These are phyloP conservation scores for Aethes cnicana DNA, from an alignment of 2,888 invertebrate genomes.

Conservation along the genomic window DNA sequence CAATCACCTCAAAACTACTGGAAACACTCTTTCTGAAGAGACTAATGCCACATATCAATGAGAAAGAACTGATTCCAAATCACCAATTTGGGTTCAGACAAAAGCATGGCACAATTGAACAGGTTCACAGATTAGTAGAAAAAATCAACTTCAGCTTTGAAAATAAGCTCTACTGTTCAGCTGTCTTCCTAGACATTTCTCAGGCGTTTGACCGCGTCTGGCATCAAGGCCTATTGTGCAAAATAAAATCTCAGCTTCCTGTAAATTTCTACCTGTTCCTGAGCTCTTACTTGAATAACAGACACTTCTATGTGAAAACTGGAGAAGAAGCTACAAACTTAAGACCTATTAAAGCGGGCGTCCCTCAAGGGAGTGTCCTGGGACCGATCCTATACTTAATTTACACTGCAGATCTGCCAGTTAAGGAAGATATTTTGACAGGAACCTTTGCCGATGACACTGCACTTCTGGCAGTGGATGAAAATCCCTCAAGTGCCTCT, in stretches of 20 bases:
- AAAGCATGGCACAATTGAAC: conserved; percentile 17
- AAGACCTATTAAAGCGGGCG: background rate
- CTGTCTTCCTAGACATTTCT: no score
- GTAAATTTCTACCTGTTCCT: conserved; percentile 7
- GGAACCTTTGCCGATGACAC: background rate
- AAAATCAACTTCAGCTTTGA: background rate
- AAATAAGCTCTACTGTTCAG: conserved; percentile 9
- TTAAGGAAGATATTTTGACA: background rate
- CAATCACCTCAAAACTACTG: conserved; percentile 17
- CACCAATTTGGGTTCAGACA: conserved; percentile 28
- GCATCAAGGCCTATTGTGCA: no score
- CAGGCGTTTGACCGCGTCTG: no score
- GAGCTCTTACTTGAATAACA: conserved; percentile 19
- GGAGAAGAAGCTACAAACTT: conserved; percentile 1
- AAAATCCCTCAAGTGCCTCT: background rate
- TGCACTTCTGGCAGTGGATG: background rate
- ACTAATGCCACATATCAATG: background rate
- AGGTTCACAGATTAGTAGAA: background rate
- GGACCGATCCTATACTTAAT: no score
- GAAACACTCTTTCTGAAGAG: conserved; percentile 18
- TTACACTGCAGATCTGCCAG: no score
- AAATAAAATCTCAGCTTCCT: no score
- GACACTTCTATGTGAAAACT: conserved; percentile 22
- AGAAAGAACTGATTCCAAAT: background rate
- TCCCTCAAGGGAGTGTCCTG: no score